These are phyloP conservation scores for Petrophora chlorosata DNA, from an alignment of 2,888 invertebrate species.

Conservation along the genomic window DNA sequence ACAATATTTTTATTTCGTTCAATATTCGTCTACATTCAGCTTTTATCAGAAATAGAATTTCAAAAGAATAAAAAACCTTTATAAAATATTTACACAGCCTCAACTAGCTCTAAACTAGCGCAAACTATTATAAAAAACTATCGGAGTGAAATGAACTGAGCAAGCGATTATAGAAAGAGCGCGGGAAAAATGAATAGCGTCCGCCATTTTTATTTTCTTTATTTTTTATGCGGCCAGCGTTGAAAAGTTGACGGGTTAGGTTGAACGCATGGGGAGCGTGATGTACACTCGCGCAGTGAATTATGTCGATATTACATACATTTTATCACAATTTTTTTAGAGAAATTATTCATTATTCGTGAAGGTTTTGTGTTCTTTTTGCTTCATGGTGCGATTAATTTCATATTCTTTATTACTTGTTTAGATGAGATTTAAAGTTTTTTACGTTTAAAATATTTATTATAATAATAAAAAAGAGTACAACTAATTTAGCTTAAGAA, in stretches of 20 bases:
- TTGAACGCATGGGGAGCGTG: constrained; percentile 14
- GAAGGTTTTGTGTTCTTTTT: not conserved
- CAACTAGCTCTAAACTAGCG: constrained; percentile 25
- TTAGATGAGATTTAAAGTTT: too few species aligned
- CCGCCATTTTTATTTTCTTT: constrained; percentile 32
- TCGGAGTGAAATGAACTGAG: constrained; percentile 39
- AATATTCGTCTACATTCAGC: too few species aligned
- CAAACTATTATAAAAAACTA: constrained; percentile 34
- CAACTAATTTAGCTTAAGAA: too few species aligned
- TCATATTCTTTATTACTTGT: too few species aligned
- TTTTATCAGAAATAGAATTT: constrained; percentile 2
- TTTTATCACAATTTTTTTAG: not conserved
- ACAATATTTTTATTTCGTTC: constrained; percentile 1
- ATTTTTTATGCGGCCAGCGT: constrained; percentile 31
- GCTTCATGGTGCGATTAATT: not conserved
- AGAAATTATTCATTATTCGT: not conserved
- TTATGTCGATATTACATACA: not conserved
- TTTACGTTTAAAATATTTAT: too few species aligned
- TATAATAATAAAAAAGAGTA: too few species aligned
- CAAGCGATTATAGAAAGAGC: constrained; percentile 52
- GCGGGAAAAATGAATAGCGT: constrained; percentile 41
- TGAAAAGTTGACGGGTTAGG: constrained; percentile 34
- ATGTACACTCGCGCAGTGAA: not conserved
- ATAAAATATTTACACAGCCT: constrained; percentile 20
- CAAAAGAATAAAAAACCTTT: constrained; percentile 10